These are phyloP conservation scores for Napeogenes inachia DNA, from an alignment of 2,888 invertebrate species.

Conservation along the genomic window DNA sequence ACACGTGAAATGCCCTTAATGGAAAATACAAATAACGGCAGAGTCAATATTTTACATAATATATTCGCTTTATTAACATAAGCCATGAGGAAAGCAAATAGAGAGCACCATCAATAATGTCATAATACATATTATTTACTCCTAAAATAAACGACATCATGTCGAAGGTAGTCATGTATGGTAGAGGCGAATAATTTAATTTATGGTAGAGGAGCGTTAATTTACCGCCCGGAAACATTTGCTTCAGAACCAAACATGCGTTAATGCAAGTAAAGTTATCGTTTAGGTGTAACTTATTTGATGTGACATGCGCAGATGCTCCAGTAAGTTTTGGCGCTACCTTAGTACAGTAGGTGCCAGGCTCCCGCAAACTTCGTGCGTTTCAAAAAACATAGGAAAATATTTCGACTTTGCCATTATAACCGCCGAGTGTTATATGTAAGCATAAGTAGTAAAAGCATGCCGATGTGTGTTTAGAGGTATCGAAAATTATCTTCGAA, in stretches of 20 bases:
- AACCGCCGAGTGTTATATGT: slow-evolving; percentile 66
- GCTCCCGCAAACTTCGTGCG: slow-evolving; percentile 47
- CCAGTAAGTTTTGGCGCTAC: slow-evolving; percentile 36
- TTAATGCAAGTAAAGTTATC: slow-evolving; percentile 26
- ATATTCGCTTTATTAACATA: no score
- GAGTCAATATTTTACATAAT: no score
- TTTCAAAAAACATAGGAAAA: slow-evolving; percentile 35
- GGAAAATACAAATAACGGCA: no score
- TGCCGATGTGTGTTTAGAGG: slow-evolving; percentile 67
- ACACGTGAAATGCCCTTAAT: no score
- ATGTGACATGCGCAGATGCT: slow-evolving; percentile 49
- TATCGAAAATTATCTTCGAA: slow-evolving; percentile 45
- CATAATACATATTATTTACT: no score
- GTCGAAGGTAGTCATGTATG: no score
- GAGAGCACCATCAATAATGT: no score
- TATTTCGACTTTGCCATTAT: slow-evolving; percentile 44
- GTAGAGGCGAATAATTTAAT: no score
- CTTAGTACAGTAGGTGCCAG: slow-evolving; percentile 51
- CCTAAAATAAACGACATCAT: no score
- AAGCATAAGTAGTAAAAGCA: slow-evolving; percentile 69
- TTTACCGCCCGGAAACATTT: neutral
- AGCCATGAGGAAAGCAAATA: no score
- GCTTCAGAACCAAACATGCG: slow-evolving; percentile 6
- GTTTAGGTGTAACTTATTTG: slow-evolving; percentile 36
- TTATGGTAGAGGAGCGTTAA: neutral